Evolutionary conservation across 1,140 invertebrate species (phyloP).

Genomic region (Bactericera cockerelli): DNA sequence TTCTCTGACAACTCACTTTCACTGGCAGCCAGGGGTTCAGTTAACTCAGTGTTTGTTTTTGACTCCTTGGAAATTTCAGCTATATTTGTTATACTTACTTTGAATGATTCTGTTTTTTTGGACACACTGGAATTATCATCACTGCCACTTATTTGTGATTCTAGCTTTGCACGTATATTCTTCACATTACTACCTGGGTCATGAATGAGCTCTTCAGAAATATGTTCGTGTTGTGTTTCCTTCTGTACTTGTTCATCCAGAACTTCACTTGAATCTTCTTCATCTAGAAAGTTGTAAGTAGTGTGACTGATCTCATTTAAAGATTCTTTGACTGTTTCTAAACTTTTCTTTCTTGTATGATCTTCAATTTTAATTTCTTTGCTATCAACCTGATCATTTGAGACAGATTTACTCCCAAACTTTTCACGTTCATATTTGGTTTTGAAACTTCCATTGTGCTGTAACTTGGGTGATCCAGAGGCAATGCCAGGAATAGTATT

Average conservation of each 20-base stretch:
- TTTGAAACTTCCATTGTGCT: constrained; percentile 29
- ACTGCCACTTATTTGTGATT: not conserved
- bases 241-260: not conserved
- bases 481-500: not conserved
- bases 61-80: not conserved
- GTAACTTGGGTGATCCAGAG: constrained; percentile 17
- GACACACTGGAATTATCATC: not conserved
- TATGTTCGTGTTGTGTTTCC: not conserved
- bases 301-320: constrained; percentile 1
- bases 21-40: not conserved
- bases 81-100: not conserved
- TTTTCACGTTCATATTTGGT: constrained; percentile 24
- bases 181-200: not conserved
- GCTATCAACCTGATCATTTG: not conserved
- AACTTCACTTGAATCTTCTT: not conserved
- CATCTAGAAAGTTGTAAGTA: constrained; percentile 2
- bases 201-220: not conserved
- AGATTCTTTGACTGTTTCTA: constrained; percentile 8
- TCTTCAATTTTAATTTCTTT: constrained; percentile 14
- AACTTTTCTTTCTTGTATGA: constrained; percentile 11
- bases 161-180: not conserved
- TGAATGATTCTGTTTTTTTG: not conserved
- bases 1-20: constrained; percentile 1
- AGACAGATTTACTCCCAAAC: constrained; percentile 13
- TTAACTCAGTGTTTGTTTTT: not conserved